Evolutionary conservation across 2,888 invertebrate genomes (phyloP).

Genomic region (Trypoxylon attenuatum): DNA sequence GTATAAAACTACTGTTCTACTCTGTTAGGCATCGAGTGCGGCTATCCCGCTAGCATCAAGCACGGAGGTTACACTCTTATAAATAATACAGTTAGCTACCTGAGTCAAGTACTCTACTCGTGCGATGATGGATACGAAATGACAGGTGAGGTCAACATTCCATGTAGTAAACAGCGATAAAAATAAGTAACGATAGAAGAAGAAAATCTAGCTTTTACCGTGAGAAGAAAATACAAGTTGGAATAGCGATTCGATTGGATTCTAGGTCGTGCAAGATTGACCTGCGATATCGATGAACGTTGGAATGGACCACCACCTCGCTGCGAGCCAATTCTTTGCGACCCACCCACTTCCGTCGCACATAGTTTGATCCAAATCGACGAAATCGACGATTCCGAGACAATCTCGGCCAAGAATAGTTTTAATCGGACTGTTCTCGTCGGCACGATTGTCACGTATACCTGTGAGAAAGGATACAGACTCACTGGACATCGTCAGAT

Average conservation of each 20-base stretch:
- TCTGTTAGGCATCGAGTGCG: conserved; percentile 88
- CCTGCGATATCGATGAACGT: conserved; percentile 93
- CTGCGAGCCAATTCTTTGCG: conserved; percentile 79
- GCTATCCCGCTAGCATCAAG: conserved; percentile 89
- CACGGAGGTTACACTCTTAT: conserved; percentile 88
- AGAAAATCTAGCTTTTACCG: too few species aligned
- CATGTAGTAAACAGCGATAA: too few species aligned
- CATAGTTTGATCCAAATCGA: conserved; percentile 66
- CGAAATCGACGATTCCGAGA: conserved; percentile 60
- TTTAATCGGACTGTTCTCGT: conserved; percentile 73
- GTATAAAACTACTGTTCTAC: conserved; percentile 16
- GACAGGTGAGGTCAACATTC: conserved; percentile 79
- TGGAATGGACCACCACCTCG: conserved; percentile 96
- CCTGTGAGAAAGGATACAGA: conserved; percentile 82
- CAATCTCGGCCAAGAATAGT: conserved; percentile 40
- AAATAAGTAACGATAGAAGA: too few species aligned
- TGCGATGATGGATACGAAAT: conserved; percentile 91
- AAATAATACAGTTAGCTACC: conserved; percentile 91
- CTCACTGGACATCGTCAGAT: conserved; percentile 82
- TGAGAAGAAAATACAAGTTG: too few species aligned
- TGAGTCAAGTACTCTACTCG: conserved; percentile 89
- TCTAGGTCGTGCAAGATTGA: conserved; percentile 83
- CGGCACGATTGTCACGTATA: conserved; percentile 85
- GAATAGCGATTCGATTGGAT: too few species aligned
- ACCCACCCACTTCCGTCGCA: conserved; percentile 62